Percentiles rank a stretch among this genome's conserved stretches.
These are phyloP conservation scores for Xylota segnis DNA, from an alignment of 2,888 invertebrate genomes.

Conservation along the genomic window DNA sequence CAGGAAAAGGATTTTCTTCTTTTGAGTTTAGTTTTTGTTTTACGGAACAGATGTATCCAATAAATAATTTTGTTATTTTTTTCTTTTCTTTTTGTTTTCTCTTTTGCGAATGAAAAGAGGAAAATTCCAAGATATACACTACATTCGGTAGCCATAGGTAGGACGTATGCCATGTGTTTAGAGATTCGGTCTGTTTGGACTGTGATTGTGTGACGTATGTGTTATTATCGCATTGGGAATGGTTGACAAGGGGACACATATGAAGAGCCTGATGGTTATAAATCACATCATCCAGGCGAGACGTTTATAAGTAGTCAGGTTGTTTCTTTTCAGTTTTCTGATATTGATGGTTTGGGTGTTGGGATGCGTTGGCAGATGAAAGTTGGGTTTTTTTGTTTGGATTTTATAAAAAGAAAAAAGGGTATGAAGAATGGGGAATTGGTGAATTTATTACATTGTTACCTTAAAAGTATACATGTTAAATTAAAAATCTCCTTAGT, in stretches of 20 bases:
- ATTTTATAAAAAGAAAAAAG: background rate
- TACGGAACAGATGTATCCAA: slow-evolving; percentile 77
- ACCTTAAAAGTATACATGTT: no score
- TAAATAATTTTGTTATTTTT: slow-evolving; percentile 72
- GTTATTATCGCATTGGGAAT: slow-evolving; percentile 16
- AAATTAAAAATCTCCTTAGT: no score
- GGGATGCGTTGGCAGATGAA: background rate
- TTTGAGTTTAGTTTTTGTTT: slow-evolving; percentile 28
- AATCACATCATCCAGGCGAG: slow-evolving; percentile 31
- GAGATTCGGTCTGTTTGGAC: background rate
- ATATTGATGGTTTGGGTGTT: background rate
- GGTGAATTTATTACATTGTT: background rate
- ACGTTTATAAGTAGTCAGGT: slow-evolving; percentile 32
- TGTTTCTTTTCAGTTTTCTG: background rate
- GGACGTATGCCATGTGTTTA: background rate
- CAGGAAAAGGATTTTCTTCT: slow-evolving; percentile 34
- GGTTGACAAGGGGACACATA: background rate
- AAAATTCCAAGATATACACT: slow-evolving; percentile 87
- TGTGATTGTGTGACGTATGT: slow-evolving; percentile 28
- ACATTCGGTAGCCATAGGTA: slow-evolving; percentile 5
- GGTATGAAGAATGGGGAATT: background rate
- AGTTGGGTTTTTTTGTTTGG: no score
- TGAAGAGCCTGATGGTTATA: slow-evolving; percentile 22
- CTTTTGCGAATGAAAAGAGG: slow-evolving; percentile 83
- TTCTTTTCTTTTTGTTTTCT: no score